These are phyloP conservation scores for Trachelus stipa DNA, from an alignment of 2,888 invertebrate species.

Conservation along the genomic window DNA sequence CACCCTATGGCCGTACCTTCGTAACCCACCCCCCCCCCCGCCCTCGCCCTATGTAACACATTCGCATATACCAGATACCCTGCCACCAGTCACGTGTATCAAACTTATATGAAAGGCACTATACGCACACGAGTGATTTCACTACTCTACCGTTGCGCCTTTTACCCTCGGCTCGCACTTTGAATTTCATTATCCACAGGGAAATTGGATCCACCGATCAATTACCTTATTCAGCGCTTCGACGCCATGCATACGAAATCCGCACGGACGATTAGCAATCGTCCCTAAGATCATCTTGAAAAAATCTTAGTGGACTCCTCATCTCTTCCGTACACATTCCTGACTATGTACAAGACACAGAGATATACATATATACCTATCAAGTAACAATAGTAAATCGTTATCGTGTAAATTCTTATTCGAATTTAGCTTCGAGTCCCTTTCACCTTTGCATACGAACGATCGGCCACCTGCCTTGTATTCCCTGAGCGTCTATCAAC, in stretches of 20 bases:
- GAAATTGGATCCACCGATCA: constrained; percentile 55
- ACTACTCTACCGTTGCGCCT: neutral
- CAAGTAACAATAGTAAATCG: neutral
- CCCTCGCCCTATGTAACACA: neutral
- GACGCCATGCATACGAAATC: neutral
- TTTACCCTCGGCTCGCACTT: constrained; percentile 4
- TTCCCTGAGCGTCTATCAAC: neutral
- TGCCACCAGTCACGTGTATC: neutral
- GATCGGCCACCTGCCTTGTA: neutral
- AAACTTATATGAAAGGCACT: neutral
- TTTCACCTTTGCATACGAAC: neutral
- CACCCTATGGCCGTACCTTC: neutral
- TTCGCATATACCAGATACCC: neutral
- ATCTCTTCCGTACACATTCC: neutral
- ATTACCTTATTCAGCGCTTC: constrained; percentile 41
- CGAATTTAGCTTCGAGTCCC: neutral
- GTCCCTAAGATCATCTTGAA: too few species aligned
- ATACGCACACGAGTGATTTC: neutral
- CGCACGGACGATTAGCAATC: neutral
- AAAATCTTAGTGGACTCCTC: neutral
- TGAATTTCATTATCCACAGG: constrained; percentile 50
- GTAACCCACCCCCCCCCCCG: too few species aligned
- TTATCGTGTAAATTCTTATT: neutral
- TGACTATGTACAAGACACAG: neutral
- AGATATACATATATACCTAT: neutral